phyloP scores from a whole-genome alignment of 2,888 invertebrate genomes.

The Melipona beecheii region DNA sequence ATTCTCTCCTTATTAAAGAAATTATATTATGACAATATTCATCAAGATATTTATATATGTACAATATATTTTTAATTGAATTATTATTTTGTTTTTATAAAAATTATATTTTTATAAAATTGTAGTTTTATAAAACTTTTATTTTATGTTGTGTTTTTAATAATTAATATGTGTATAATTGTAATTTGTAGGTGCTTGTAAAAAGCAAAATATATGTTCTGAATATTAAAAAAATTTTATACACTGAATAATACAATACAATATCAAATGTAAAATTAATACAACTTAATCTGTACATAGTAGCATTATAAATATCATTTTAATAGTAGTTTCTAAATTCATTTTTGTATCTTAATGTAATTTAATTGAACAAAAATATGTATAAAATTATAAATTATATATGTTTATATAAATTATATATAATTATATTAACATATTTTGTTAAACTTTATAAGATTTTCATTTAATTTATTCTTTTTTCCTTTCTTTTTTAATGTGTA shows the following conservation, averaged over 20 bases:
- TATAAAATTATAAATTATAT: constrained; percentile 45
- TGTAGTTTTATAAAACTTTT: constrained; percentile 28
- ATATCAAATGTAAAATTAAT: constrained; percentile 21
- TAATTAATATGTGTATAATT: constrained; percentile 44
- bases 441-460: constrained; percentile 32
- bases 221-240: constrained; percentile 51
- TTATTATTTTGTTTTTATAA: constrained; percentile 44
- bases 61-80: constrained; percentile 44
- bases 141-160: constrained; percentile 40
- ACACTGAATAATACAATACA: constrained; percentile 34
- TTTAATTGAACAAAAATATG: constrained; percentile 14
- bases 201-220: constrained; percentile 33
- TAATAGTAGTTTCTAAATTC: constrained; percentile 27
- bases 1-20: constrained; percentile 68
- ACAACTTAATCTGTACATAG: constrained; percentile 32
- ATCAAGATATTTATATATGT: constrained; percentile 45
- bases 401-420: constrained; percentile 34
- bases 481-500: neutral
- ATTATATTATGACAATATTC: constrained; percentile 45
- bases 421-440: constrained; percentile 16
- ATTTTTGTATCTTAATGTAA: constrained; percentile 27
- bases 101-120: constrained; percentile 58
- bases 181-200: constrained; percentile 36
- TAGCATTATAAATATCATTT: constrained; percentile 24
- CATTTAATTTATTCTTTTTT: constrained; percentile 1